Evolutionary conservation across 2,888 invertebrate species (phyloP).

Genomic region (Archaeoteleia sp.): DNA sequence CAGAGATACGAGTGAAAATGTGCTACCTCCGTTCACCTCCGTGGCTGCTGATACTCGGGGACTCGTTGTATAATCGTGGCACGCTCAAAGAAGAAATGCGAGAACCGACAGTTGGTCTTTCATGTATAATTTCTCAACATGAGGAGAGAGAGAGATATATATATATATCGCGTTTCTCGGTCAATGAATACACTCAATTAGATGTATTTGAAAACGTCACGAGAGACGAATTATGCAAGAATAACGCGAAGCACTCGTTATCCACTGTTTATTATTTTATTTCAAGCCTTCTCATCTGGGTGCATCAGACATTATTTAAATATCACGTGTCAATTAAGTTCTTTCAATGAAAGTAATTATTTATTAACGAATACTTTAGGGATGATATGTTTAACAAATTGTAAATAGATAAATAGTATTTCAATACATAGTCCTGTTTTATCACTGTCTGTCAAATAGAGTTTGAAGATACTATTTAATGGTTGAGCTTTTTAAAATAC

Average conservation of each 20-base stretch:
- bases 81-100: background rate
- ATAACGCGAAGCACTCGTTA: slow-evolving; percentile 1
- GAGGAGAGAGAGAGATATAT: slow-evolving; percentile 5
- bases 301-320: too few species aligned
- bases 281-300: slow-evolving; percentile 4
- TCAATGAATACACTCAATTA: slow-evolving; percentile 12
- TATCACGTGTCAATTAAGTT: too few species aligned
- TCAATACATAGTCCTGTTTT: too few species aligned
- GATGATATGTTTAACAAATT: too few species aligned
- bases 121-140: background rate
- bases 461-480: too few species aligned
- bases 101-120: background rate
- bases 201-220: slow-evolving; percentile 5
- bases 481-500: too few species aligned
- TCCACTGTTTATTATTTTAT: slow-evolving; percentile 8
- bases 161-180: slow-evolving; percentile 7
- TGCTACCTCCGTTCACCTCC: background rate
- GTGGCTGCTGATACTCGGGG: too few species aligned
- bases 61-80: too few species aligned
- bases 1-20: background rate
- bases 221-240: background rate
- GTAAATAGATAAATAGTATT: too few species aligned
- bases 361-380: too few species aligned
- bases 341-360: too few species aligned
- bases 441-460: too few species aligned